Evolutionary conservation across 2,888 invertebrate species (phyloP).

Genomic region (Athalia rosae): DNA sequence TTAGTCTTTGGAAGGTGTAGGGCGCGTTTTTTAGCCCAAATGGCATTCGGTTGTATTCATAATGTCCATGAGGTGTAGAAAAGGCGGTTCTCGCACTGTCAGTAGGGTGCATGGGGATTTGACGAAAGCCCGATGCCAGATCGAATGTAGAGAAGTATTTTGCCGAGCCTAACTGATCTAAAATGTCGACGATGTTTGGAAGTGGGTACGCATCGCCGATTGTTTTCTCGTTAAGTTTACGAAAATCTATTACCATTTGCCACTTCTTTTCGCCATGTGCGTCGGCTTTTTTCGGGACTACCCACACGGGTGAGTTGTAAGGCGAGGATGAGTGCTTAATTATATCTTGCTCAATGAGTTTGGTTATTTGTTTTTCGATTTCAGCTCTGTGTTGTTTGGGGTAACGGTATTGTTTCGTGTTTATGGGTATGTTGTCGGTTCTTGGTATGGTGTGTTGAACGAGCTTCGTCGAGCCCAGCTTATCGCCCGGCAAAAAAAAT

Average conservation of each 20-base stretch:
- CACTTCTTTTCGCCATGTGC: not conserved
- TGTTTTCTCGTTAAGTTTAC: slow-evolving; percentile 6
- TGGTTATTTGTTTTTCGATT: not conserved
- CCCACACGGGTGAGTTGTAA: not conserved
- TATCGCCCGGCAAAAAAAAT: not conserved
- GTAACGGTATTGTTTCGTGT: not conserved
- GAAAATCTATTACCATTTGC: slow-evolving; percentile 1
- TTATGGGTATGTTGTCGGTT: not conserved
- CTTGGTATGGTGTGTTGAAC: not conserved
- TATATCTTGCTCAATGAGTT: not conserved
- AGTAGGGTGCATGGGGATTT: not conserved
- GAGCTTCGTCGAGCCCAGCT: too few relatives aligned
- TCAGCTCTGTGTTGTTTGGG: not conserved
- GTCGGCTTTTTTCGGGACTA: not conserved
- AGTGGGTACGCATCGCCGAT: slow-evolving; percentile 1
- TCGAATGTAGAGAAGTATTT: slow-evolving; percentile 8
- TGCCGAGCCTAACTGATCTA: not conserved
- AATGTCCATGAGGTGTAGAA: slow-evolving; percentile 5
- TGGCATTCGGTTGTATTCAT: not conserved
- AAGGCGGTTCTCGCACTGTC: not conserved
- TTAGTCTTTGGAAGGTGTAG: not conserved
- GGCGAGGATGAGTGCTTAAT: not conserved
- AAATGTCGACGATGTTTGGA: slow-evolving; percentile 8
- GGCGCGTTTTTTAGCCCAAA: not conserved
- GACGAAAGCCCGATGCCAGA: slow-evolving; percentile 5